These are phyloP conservation scores for Catonia carolina DNA, from an alignment of 2,888 invertebrate genomes.

Conservation along the genomic window DNA sequence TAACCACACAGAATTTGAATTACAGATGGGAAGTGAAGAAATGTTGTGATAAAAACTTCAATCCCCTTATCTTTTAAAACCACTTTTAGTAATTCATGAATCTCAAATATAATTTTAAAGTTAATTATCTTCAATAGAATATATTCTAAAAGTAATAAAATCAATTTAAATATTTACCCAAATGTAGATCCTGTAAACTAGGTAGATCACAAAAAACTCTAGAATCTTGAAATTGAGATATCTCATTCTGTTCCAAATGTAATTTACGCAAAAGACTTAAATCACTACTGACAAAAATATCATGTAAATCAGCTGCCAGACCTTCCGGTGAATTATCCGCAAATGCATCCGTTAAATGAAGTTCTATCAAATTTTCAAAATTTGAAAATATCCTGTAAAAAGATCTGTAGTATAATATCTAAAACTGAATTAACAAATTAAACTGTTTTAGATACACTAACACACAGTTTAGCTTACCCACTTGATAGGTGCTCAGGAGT, in stretches of 20 bases:
- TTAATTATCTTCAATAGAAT: no score
- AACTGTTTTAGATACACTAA: neutral
- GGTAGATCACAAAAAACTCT: slow-evolving; percentile 65
- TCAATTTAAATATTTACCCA: no score
- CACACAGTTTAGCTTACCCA: no score
- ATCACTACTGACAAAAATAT: slow-evolving; percentile 61
- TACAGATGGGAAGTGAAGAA: no score
- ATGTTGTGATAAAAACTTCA: no score
- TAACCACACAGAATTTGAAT: no score
- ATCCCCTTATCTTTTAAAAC: no score
- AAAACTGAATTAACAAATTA: neutral
- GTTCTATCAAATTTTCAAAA: slow-evolving; percentile 58
- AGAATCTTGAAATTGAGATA: slow-evolving; percentile 55
- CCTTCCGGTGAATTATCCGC: slow-evolving; percentile 55
- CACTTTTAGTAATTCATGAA: no score
- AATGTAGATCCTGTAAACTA: slow-evolving; percentile 57
- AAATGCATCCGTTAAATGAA: slow-evolving; percentile 68
- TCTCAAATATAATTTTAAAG: no score
- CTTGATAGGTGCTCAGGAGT: no score
- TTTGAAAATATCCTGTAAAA: slow-evolving; percentile 57
- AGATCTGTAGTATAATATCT: slow-evolving; percentile 25
- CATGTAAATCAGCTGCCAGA: slow-evolving; percentile 59
- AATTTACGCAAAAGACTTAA: slow-evolving; percentile 58
- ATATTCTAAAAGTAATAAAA: no score
- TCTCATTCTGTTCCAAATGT: slow-evolving; percentile 70